Evolutionary conservation across 2,113 vertebrate genomes (phyloP), one percentile per base, ranked within the genome.

Genomic region (Helogale parvula): DNA sequence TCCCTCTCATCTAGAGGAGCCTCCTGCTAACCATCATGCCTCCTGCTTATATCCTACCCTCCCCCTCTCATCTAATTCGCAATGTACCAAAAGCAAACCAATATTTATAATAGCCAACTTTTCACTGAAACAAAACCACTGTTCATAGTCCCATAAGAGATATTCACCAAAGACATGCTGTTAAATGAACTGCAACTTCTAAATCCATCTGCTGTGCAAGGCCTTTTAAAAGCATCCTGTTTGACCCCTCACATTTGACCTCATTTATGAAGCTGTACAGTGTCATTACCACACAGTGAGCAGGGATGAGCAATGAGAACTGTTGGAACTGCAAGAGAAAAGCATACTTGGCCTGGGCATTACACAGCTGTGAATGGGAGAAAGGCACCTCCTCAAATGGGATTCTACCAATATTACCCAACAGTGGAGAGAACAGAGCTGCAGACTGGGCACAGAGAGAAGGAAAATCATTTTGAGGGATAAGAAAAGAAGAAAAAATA

Each of bases 91-190:
- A 92, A 76, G 19, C 45, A 95, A 90, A 96, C 57, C 57, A 45
- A 2, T 68, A 89, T 63, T 83, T 57, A 72, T 16, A 57, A 66
- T n/a, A 74, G 25, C 3, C 15, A 94, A 82, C 25, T 71, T 45
- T 93, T 76, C 54, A 95, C 35, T 90, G 52, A 84, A 84, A 94
- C 47, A 74, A 81, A 82, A 88, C 35, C 69, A 63, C 5, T 33
- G 25, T 23, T 69, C 76, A 72, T 15, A 50, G 33, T 71, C 35
- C 60, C 71, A 16, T 84, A 68, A 71, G 45, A 86, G 23, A 71
- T 52, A 29, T 74, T n/a, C 76, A 33, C 19, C 47, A 54, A 66
- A 95, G 29, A 79, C 29, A 31, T 35, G 8, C 60, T 66, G 27
- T 54, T 80, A 84, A 79, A 83, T 13, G 57, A 47, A 79, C 9